Conservation (phyloP, 2,797 vertebrate genomes). For the Onychomys arenicola region DNA sequence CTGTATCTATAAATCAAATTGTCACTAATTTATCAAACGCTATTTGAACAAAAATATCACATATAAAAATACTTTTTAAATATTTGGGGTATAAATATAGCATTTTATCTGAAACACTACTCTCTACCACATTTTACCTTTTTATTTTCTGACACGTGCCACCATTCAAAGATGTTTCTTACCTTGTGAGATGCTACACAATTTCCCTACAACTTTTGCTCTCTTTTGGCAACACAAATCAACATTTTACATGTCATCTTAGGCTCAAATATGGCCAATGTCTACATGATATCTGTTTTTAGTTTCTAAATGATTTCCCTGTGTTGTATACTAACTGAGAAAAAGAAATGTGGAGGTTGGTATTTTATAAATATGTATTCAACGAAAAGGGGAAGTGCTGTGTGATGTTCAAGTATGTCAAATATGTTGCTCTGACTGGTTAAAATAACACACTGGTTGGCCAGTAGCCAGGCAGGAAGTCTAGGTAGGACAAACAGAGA, state of each 20-base stretch:
- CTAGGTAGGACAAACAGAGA: no score
- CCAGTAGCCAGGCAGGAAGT: no score
- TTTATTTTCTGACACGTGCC: background rate
- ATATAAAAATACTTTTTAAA: background rate
- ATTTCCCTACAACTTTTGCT: background rate
- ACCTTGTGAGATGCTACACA: no score
- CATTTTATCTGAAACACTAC: background rate
- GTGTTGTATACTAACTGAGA: background rate
- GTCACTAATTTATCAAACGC: background rate
- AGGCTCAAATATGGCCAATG: background rate
- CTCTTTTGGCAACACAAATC: background rate
- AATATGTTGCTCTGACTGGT: no score
- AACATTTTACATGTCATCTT: background rate
- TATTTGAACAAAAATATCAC: background rate
- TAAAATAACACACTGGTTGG: no score
- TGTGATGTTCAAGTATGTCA: no score
- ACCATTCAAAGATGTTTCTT: background rate
- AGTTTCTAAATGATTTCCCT: background rate
- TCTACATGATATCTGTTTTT: background rate
- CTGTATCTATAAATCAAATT: background rate
- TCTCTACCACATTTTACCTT: background rate
- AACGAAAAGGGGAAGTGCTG: no score
- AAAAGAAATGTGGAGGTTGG: background rate
- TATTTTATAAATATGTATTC: background rate
- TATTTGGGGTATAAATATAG: background rate